phyloP scores from a whole-genome alignment of 2,888 invertebrate species.

The Apodemia hepburni region DNA sequence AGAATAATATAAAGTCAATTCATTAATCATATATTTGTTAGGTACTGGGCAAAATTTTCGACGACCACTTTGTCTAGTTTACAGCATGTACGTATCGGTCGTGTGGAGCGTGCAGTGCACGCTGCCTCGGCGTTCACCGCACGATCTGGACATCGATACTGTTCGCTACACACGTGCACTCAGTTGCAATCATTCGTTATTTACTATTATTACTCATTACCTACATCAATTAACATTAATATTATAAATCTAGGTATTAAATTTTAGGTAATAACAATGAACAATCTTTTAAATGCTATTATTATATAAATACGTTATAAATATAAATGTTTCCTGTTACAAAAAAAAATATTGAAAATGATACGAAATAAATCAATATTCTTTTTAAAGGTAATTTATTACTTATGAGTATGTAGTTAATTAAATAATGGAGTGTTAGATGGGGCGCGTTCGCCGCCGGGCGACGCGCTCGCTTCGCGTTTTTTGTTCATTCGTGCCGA shows the following conservation, averaged over 20 bases:
- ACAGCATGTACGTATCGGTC: constrained; percentile 45
- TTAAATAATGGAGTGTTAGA: constrained; percentile 75
- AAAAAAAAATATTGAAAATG: constrained; percentile 77
- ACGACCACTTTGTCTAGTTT: constrained; percentile 65
- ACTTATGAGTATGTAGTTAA: constrained; percentile 79
- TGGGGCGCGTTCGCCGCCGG: constrained; percentile 62
- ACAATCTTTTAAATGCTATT: constrained; percentile 81
- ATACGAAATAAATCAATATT: constrained; percentile 80
- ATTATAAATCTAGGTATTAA: constrained; percentile 78
- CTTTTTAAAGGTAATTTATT: constrained; percentile 79
- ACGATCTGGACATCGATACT: constrained; percentile 26
- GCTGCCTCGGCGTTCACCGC: constrained; percentile 18
- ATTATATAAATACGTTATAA: constrained; percentile 81
- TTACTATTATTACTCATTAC: constrained; percentile 75
- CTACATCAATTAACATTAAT: constrained; percentile 80
- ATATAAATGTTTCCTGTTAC: constrained; percentile 82
- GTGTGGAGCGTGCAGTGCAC: constrained; percentile 34
- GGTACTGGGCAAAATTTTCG: constrained; percentile 63
- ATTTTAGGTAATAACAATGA: constrained; percentile 81
- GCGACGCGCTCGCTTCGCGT: constrained; percentile 70
- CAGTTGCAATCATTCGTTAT: constrained; percentile 72
- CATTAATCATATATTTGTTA: constrained; percentile 78
- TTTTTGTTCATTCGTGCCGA: constrained; percentile 66
- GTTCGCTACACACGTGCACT: constrained; percentile 64
- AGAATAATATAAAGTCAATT: constrained; percentile 78